phyloP scores from a whole-genome alignment of 2,797 vertebrate genomes.

The Smutsia gigantea region DNA sequence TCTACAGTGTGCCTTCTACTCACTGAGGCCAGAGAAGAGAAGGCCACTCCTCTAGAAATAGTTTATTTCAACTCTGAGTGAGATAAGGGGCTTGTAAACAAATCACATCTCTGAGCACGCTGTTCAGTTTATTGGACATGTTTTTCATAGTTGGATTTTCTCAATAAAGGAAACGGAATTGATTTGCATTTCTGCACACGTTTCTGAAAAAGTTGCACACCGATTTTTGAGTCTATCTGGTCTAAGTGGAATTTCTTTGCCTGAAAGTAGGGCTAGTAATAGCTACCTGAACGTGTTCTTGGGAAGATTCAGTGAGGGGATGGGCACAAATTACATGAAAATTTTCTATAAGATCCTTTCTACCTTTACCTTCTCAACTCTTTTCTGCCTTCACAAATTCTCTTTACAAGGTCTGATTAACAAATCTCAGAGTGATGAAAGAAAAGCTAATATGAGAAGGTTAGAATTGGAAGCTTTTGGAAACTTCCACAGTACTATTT shows the following conservation, averaged over 20 bases:
- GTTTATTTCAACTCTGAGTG: neutral
- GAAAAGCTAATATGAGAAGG: neutral
- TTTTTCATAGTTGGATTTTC: neutral
- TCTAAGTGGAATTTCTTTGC: neutral
- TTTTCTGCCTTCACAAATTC: neutral
- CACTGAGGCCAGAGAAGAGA: neutral
- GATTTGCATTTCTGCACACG: neutral
- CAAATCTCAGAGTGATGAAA: neutral
- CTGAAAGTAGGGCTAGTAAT: neutral
- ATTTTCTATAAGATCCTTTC: neutral
- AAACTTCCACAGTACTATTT: constrained; percentile 1
- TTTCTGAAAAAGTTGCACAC: neutral
- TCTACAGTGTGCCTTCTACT: neutral
- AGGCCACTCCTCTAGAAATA: neutral
- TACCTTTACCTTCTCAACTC: neutral
- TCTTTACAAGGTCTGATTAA: neutral
- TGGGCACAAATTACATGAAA: neutral
- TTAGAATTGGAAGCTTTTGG: neutral
- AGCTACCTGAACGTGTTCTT: neutral
- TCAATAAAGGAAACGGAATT: neutral
- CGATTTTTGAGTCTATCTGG: neutral
- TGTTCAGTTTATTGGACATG: neutral
- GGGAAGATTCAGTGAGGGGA: neutral
- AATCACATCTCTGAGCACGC: neutral
- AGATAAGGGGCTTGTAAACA: neutral